These are phyloP conservation scores for Odontothrips loti DNA, from an alignment of 2,888 invertebrate species.

Conservation along the genomic window DNA sequence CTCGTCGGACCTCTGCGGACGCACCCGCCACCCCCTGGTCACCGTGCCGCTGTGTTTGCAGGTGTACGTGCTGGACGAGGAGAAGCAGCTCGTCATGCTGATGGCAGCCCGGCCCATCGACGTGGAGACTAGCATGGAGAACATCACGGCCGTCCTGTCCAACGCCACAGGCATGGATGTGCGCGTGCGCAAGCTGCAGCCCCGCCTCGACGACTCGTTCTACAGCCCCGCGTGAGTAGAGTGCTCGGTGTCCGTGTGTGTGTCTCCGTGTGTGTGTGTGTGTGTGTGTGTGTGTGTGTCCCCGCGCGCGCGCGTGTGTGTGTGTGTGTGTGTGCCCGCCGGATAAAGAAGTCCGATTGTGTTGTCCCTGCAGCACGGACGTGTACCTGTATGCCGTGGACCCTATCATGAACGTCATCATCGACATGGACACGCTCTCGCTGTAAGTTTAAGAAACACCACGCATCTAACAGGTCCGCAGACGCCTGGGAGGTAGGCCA, in stretches of 20 bases:
- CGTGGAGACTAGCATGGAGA: constrained; percentile 65
- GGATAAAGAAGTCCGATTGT: not conserved
- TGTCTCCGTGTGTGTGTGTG: too few relatives aligned
- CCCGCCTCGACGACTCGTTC: constrained; percentile 64
- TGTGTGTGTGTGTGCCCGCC: too few relatives aligned
- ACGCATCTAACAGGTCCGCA: constrained; percentile 43
- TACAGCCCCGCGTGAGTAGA: constrained; percentile 65
- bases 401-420: constrained; percentile 71
- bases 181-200: constrained; percentile 70
- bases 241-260: too few relatives aligned
- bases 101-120: constrained; percentile 71
- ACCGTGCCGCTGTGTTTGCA: constrained; percentile 43
- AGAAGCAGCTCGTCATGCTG: constrained; percentile 73
- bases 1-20: not conserved
- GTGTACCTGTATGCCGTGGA: constrained; percentile 82
- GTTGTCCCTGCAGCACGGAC: constrained; percentile 62
- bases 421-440: constrained; percentile 73
- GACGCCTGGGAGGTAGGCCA: constrained; percentile 62
- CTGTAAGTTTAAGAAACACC: constrained; percentile 56
- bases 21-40: not conserved
- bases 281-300: not conserved
- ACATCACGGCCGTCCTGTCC: constrained; percentile 64
- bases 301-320: constrained; percentile 41
- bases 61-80: constrained; percentile 79
- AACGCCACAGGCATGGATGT: constrained; percentile 75